Base-by-base conservation (phyloP, 2,113 vertebrate genomes). In the Grammomys surdaster region DNA sequence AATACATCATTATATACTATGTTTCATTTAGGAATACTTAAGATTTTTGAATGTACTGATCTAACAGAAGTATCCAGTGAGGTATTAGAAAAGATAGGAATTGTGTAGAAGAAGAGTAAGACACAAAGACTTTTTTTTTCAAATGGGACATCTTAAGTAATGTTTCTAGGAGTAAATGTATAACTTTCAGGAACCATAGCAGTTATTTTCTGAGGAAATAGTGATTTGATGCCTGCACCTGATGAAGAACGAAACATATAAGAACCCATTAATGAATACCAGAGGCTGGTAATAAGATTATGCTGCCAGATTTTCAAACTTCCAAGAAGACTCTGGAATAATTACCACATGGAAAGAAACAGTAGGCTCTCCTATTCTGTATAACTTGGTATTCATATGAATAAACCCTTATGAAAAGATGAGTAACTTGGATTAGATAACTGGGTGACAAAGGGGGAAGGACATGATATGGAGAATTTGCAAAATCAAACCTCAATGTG, bases 221-320 rank as follows among this genome's bases (percentile, higher is more conserved):
- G 88, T 93, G 46, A 2, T 69, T 69, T 11, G 17, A 3, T 63
- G 80, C 2, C 33, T 88, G 6, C 63, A 36, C 4, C 4, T 69
- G 60, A 54, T 92, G 94, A 67, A 76, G 70, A 7, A 77, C 58
- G 78, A 90, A 95, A 33, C 22, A 86, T 17, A 63, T 69, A 22
- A 9, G 54, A 96, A 93, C 54, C 40, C 36, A 81, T 86, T 85
- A 81, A 73, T 48, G 7, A 31, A 81, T 46, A 8, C 36, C 40
- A 89, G 33, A 77, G 8, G 7, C 26, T 96, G 10, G 5, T 87
- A 72, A 90, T 54, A 88, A 54, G 56, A 26, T 76, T 89, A 60
- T 76, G 6, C 13, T 89, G 9, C 91, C 31, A 93, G 78, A 89
- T 67, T 70, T 93, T 8, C 72, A 94, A 96, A 20, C 1, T 86